These are phyloP conservation scores for Halcyon senegalensis DNA, from an alignment of 2,113 vertebrate genomes.

Conservation along the genomic window DNA sequence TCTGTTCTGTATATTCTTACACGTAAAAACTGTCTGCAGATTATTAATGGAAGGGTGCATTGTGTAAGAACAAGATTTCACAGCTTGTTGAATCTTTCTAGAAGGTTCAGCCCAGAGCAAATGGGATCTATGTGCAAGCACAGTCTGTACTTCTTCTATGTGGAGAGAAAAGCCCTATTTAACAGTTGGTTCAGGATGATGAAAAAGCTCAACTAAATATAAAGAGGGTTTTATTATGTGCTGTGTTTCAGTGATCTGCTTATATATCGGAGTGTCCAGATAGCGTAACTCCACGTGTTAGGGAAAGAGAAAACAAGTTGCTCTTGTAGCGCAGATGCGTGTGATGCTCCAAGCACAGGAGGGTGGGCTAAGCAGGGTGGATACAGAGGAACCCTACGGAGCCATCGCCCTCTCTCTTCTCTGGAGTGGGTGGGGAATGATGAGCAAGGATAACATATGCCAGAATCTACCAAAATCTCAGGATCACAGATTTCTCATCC, in stretches of 20 bases:
- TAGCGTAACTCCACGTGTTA: not conserved
- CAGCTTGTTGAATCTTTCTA: constrained; percentile 16
- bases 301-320: not conserved
- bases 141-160: not conserved
- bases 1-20: not conserved
- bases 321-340: not conserved
- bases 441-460: not conserved
- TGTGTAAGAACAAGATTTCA: not conserved
- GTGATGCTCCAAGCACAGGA: not conserved
- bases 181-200: not conserved
- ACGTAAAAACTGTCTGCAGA: not conserved
- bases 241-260: not conserved
- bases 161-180: not conserved
- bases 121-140: not conserved
- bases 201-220: not conserved
- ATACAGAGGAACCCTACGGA: not conserved
- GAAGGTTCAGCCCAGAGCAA: constrained; percentile 23
- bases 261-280: not conserved
- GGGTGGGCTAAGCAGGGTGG: not conserved
- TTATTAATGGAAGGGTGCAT: not conserved
- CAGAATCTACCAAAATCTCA: not conserved
- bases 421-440: not conserved
- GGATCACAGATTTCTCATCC: constrained; percentile 18
- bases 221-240: not conserved
- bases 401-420: not conserved